Base-by-base conservation (phyloP, 1,140 invertebrate species). In the Drosophila guanche region DNA sequence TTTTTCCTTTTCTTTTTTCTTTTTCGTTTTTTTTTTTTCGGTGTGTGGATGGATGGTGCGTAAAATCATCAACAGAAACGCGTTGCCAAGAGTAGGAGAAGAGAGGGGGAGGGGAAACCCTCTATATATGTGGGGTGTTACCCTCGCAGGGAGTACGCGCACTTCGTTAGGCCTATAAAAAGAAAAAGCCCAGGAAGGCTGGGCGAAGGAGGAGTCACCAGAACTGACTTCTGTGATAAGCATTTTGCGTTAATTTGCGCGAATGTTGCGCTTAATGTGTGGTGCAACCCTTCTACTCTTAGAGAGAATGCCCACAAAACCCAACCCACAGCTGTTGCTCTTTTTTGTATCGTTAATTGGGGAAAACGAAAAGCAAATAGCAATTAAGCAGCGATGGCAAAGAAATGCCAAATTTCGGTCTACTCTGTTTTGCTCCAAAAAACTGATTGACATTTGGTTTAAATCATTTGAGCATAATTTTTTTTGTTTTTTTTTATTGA, bases 241-340 rank as follows among this genome's bases (percentile, higher is more conserved):
- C 69, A 71, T 66, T 83, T 79, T 88, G 83, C 78, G 83, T 88
- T 86, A 86, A 86, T 86, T 86, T 86, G 83, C 70, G 74, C 83
- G 78, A 88, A 86, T 83, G 83, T 67, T 67, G 83, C 81, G 83
- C 81, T 81, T 86, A 86, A 86, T 88, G 74, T 88, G 78, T 25
- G 71, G 74, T 25, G 71, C 66, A 74, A 73, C 68, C 75, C 75
- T 56, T 42, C 47, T n/a, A 45, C 61, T 79, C 84, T 84, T 84
- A 79, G 8, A 53, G 61, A 33, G n/a, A 12, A 27, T 41, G 22
- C 27, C 27, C 2, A 6, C 0, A 20, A 20, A 20, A 29, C 2
- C 6, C 27, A 20, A 20, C 0, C 27, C 5, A 6, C 6, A 14
- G 47, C 10, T 29, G 16, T 16, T 12, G 40, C 16, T 4, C n/a